Evolutionary conservation across 2,888 invertebrate genomes (phyloP), one percentile per base, ranked within the genome.

Genomic region (Lasioglossum pauxillum): DNA sequence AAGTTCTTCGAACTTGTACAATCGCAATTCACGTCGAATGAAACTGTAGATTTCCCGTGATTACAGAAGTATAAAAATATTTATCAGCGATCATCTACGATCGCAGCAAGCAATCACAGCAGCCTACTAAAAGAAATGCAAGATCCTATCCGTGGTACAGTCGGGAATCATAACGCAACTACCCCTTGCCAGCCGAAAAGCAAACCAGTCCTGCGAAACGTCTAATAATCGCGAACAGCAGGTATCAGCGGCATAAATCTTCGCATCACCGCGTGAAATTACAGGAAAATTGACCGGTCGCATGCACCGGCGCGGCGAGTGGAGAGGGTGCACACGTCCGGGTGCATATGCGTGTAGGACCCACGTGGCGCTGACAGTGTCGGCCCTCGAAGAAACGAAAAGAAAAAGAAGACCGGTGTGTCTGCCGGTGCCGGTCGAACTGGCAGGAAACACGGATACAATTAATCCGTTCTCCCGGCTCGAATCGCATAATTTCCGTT

Each of bases 401-500:
- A 31, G 31, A 57, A n/a, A 41, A 41, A 5, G n/a, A 19, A 53
- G 19, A 44, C 14, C 23, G n/a, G 31, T 31, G 38, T 4, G 41
- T 7, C 31, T 46, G 41, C 12, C 44, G 27, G 57, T n/a, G 57
- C 31, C 69, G 41, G 23, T 27, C 57, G 57, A 57, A 57, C 57
- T 57, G n/a, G 35, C 31, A 49, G 49, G 49, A 49, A 67, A 31
- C 57, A 23, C 3, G 46, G 38, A 38, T 49, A 5, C 57, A 38
- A 80, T 80, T 75, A 83, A 83, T 72, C 64, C 60, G 75, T 73
- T 60, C 35, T 35, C 57, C 31, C 19, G 53, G 31, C 16, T 49
- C 44, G 72, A 60, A 57, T 73, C 38, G 83, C 78, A 75, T 78
- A 79, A 83, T 85, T 85, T 79, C 49, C 57, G 60, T 41, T 57